Conservation (phyloP, 2,888 invertebrate species). For the Atrina japonica region DNA sequence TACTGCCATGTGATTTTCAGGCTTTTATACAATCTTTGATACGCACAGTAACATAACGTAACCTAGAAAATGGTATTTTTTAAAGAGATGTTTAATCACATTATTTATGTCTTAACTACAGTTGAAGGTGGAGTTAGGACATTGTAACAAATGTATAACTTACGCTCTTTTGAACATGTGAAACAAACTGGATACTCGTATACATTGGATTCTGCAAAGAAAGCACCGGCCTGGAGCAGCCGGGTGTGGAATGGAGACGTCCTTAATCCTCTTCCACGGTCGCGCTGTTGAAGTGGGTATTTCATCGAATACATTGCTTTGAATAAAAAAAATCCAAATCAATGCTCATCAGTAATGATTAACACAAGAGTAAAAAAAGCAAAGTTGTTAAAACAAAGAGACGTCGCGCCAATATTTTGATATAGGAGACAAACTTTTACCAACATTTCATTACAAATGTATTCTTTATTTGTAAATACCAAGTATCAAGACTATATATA, state of each 20-base stretch:
- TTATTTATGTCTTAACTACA: background rate
- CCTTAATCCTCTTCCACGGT: slow-evolving; percentile 83
- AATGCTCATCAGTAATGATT: background rate
- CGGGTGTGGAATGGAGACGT: slow-evolving; percentile 97
- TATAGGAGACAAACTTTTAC: no score
- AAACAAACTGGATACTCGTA: slow-evolving; percentile 98
- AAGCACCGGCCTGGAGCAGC: slow-evolving; percentile 93
- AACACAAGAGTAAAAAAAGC: no score
- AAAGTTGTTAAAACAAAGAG: no score
- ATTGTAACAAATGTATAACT: background rate
- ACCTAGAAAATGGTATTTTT: no score
- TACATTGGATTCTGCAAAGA: slow-evolving; percentile 98
- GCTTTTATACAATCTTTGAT: no score
- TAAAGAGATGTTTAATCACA: no score
- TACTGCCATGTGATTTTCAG: no score
- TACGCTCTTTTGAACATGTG: slow-evolving; percentile 48
- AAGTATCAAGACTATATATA: no score
- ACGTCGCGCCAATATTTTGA: no score
- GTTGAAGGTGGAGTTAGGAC: background rate
- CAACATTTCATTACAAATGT: no score
- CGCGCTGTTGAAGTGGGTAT: slow-evolving; percentile 63
- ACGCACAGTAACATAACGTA: no score
- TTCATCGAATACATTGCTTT: slow-evolving; percentile 60
- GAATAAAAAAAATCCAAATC: slow-evolving; percentile 19
- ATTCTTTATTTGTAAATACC: no score